A percentile compares a stretch with the other conserved stretches of the same genome.
Evolutionary conservation across 23 tunicate species (phyloP).

Genomic region (Botrylloides violaceus): DNA sequence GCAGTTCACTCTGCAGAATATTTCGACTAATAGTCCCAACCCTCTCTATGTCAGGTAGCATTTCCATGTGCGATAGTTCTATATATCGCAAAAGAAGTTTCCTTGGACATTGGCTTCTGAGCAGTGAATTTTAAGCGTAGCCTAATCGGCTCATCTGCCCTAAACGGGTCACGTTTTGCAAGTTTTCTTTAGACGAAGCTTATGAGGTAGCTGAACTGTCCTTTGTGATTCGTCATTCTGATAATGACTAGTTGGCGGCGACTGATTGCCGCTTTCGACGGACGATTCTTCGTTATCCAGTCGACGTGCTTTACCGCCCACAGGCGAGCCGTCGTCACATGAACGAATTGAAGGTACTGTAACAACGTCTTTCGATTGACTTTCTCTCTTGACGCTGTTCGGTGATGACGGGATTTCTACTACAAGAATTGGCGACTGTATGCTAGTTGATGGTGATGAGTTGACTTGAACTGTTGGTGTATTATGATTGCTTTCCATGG

Average conservation of each 20-base stretch:
- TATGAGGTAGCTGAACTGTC: slow-evolving; percentile 44
- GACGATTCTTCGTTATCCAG: background rate
- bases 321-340: background rate
- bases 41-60: too few relatives aligned
- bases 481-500: background rate
- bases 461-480: background rate
- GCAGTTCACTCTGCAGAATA: too few relatives aligned
- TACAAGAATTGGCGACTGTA: background rate
- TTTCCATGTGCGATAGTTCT: too few relatives aligned
- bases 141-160: too few relatives aligned
- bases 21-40: too few relatives aligned
- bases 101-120: too few relatives aligned
- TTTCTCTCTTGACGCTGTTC: background rate
- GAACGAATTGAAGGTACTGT: background rate
- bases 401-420: background rate
- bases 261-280: background rate
- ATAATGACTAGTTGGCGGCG: too few relatives aligned
- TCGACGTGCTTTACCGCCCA: background rate
- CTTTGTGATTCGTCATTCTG: background rate
- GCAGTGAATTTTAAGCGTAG: too few relatives aligned
- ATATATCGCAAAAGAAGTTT: too few relatives aligned
- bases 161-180: background rate
- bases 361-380: background rate
- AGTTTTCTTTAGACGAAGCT: slow-evolving; percentile 38
- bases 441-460: background rate